Base-by-base conservation (phyloP, 1,140 invertebrate genomes). In the Nilaparvata lugens region DNA sequence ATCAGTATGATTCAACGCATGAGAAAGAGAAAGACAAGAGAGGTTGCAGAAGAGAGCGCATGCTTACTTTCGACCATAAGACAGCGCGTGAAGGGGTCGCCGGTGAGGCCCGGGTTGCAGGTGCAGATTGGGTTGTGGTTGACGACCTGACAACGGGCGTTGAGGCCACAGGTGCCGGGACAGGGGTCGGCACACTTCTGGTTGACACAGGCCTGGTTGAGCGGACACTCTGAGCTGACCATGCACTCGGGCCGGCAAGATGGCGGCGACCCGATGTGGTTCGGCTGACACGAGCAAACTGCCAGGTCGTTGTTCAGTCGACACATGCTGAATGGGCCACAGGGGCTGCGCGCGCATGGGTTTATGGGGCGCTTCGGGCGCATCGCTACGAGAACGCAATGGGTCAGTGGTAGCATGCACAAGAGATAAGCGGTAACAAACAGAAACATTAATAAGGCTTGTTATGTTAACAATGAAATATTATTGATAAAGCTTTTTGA, bases 31-130 rank as follows among this genome's bases (percentile, higher is more conserved):
- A 28, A 28, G 28, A 28, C 28, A 28, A 9, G 28, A 28, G 3
- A 35, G 31, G 13, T 35, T 55, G 40, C 52, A 52, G 58, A 28
- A 42, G 56, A 38, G 18, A 58, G 45, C 4, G 42, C 13, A 58
- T 31, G 56, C 63, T 66, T 64, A 66, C 65, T 56, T 38, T 66
- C 62, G 48, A 60, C 57, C 48, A 60, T 62, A 4, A 66, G 57
- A 67, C 86, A 87, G 66, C 81, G 76, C 51, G 78, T 78, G 66
- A 85, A 85, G 35, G 84, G 84, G 76, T 87, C 82, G 28, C 85
- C 80, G 69, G 78, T 82, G 65, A 77, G 81, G 21, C 79, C 78
- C 16, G 71, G 64, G 63, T 77, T 77, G 65, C 84, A 87, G 40
- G 75, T 78, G 70, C 83, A 85, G 65, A 84, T 80, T 1, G 83